A percentile compares a stretch with the other conserved stretches of the same genome.
These are phyloP conservation scores for Dromiciops gliroides DNA, from an alignment of 2,113 vertebrate genomes.

Conservation along the genomic window DNA sequence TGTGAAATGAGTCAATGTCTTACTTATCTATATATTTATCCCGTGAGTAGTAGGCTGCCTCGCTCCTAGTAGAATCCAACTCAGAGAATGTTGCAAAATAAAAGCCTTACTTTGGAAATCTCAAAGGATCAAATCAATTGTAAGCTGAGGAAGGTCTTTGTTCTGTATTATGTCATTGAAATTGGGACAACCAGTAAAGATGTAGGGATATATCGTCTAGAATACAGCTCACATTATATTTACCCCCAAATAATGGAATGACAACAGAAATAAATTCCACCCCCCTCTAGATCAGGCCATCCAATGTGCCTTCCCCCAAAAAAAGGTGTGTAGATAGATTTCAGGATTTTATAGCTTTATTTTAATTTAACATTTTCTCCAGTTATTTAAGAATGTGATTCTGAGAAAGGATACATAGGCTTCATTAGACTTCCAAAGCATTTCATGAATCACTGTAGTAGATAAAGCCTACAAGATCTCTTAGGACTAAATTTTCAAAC, in stretches of 20 bases:
- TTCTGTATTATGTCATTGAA: constrained; percentile 16
- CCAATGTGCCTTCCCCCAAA: not conserved
- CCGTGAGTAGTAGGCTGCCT: not conserved
- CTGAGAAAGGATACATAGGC: not conserved
- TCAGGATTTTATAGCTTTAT: not conserved
- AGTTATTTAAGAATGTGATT: not conserved
- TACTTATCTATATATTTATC: not conserved
- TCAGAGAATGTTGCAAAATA: constrained; percentile 4
- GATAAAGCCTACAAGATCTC: not conserved
- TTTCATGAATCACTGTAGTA: not conserved
- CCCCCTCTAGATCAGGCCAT: not conserved
- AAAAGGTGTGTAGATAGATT: not conserved
- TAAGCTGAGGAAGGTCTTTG: constrained; percentile 21
- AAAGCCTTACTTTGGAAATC: constrained; percentile 3
- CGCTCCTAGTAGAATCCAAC: constrained; percentile 12
- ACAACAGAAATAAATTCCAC: not conserved
- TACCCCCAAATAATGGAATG: not conserved
- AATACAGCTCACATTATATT: not conserved
- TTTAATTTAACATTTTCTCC: not conserved
- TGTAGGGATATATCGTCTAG: constrained; percentile 3
- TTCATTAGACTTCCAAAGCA: not conserved
- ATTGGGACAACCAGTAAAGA: not conserved
- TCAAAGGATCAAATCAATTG: constrained; percentile 36
- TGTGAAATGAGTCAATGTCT: constrained; percentile 6
- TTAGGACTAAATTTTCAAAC: not conserved